These are phyloP conservation scores for Sebastes goodei DNA, from an alignment of 2,797 vertebrate genomes.

Conservation along the genomic window DNA sequence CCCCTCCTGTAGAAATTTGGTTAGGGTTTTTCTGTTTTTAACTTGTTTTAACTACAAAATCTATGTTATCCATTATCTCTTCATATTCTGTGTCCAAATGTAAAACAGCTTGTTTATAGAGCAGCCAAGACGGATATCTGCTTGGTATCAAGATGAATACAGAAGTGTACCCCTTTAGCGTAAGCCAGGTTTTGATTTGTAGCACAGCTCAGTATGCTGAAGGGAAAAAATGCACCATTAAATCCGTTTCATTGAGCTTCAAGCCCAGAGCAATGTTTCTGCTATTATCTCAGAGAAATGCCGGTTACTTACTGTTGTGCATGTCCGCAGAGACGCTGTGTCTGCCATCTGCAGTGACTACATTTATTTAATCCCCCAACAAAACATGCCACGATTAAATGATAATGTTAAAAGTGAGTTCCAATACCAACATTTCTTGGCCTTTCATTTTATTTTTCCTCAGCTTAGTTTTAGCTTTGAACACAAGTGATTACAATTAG, in stretches of 20 bases:
- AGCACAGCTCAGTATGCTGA: background rate
- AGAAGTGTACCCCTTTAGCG: background rate
- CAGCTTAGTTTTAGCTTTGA: background rate
- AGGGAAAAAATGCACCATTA: conserved; percentile 23
- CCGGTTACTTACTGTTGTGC: conserved; percentile 7
- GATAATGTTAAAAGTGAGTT: conserved; percentile 3
- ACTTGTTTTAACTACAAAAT: conserved; percentile 14
- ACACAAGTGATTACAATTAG: conserved; percentile 6
- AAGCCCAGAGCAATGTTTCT: conserved; percentile 32
- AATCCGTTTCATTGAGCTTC: conserved; percentile 22
- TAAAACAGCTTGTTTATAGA: conserved; percentile 42
- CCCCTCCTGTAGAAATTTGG: background rate
- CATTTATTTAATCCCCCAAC: conserved; percentile 13
- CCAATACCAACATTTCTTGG: conserved; percentile 20
- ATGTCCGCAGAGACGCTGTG: conserved; percentile 29
- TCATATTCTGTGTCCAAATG: conserved; percentile 39
- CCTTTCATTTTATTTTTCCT: conserved; percentile 23
- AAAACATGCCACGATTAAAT: conserved; percentile 32
- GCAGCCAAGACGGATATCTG: conserved; percentile 49
- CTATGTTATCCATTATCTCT: conserved; percentile 38
- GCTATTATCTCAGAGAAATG: conserved; percentile 23
- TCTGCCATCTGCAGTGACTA: conserved; percentile 21
- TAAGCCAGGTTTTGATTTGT: conserved; percentile 52
- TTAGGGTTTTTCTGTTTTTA: background rate
- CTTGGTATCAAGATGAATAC: conserved; percentile 38